Percentiles rank a stretch among this genome's conserved stretches.
Conservation (phyloP, 2,888 invertebrate species). For the Arctia plantaginis region DNA sequence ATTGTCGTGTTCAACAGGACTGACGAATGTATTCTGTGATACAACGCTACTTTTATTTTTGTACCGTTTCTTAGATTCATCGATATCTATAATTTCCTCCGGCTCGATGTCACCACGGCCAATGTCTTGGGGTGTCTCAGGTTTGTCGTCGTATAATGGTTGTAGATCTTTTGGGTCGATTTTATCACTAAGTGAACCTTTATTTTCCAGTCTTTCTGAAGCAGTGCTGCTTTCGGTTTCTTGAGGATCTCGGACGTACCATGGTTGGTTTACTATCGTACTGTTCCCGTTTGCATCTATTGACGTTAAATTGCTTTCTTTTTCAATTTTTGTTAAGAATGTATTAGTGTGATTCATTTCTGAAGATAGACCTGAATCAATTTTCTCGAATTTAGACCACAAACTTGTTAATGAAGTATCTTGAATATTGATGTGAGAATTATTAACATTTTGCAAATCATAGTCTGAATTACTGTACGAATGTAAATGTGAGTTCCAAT, state of each 20-base stretch:
- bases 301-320: not conserved
- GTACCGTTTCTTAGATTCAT: constrained; percentile 8
- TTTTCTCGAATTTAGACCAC: constrained; percentile 55
- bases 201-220: not conserved
- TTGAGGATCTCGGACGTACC: not conserved
- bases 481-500: constrained; percentile 8
- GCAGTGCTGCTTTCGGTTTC: not conserved
- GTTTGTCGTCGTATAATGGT: constrained; percentile 18
- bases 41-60: constrained; percentile 6
- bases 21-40: constrained; percentile 8
- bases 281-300: not conserved
- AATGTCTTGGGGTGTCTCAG: constrained; percentile 39
- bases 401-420: constrained; percentile 45
- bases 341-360: not conserved
- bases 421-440: constrained; percentile 16
- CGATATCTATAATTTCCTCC: constrained; percentile 38
- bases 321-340: not conserved
- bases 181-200: not conserved
- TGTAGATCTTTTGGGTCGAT: not conserved
- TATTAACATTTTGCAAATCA: constrained; percentile 18
- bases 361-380: constrained; percentile 40
- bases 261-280: not conserved
- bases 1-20: not conserved
- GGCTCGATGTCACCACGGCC: constrained; percentile 61
- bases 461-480: constrained; percentile 18